These are phyloP conservation scores for Melanostoma scalare DNA, from an alignment of 2,888 invertebrate species.

Conservation along the genomic window DNA sequence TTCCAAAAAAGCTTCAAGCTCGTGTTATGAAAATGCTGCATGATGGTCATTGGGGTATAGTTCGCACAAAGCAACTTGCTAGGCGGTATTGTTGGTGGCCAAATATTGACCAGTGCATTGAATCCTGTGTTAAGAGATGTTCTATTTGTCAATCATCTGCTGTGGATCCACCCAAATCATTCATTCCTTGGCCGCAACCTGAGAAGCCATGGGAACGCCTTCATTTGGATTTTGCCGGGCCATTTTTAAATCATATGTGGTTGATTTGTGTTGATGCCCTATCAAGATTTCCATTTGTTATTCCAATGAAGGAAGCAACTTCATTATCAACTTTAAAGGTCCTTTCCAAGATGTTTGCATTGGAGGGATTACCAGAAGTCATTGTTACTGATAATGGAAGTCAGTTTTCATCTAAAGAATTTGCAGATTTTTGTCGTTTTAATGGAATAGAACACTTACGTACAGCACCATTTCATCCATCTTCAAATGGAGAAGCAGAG, in stretches of 20 bases:
- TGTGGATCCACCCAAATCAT: not conserved
- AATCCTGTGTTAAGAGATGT: constrained; percentile 9
- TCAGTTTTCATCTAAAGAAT: constrained; percentile 66
- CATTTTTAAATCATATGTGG: too few species aligned
- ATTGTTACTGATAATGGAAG: constrained; percentile 73
- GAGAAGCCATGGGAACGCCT: constrained; percentile 9
- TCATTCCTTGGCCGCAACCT: not conserved
- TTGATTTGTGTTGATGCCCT: too few species aligned
- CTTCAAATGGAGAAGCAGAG: constrained; percentile 68
- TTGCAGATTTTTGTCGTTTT: constrained; percentile 69
- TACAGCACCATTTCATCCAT: constrained; percentile 67
- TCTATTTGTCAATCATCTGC: constrained; percentile 18
- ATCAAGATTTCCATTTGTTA: too few species aligned
- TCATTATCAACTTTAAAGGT: constrained; percentile 28
- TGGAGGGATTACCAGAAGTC: constrained; percentile 69
- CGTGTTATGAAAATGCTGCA: constrained; percentile 3
- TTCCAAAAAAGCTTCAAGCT: not conserved
- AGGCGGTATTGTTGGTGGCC: constrained; percentile 51
- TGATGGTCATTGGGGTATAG: constrained; percentile 55
- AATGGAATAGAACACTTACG: constrained; percentile 66
- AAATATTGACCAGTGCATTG: constrained; percentile 42
- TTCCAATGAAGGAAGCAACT: too few species aligned
- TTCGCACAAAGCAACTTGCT: constrained; percentile 50
- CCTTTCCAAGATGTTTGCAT: constrained; percentile 68
- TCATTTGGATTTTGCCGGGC: constrained; percentile 18